Conservation (phyloP, 1,140 invertebrate genomes). For the Phthorimaea operculella region DNA sequence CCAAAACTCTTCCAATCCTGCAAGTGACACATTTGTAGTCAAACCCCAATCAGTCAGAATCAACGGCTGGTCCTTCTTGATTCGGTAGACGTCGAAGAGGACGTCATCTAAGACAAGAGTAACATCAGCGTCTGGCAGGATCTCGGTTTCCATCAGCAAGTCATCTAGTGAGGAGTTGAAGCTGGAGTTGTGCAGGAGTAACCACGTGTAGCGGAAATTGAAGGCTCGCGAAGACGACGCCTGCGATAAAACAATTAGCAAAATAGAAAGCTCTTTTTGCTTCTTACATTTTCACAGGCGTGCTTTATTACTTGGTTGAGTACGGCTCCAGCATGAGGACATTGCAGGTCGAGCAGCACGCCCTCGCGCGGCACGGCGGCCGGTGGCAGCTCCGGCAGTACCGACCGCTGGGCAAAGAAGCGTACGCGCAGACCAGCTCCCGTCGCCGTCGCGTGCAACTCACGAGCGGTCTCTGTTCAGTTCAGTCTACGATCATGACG, state of each 20-base stretch:
- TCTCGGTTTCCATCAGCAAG: conserved; percentile 12
- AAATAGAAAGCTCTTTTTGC: not conserved
- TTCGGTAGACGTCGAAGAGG: conserved; percentile 38
- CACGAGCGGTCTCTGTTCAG: not conserved
- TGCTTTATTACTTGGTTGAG: conserved; percentile 22
- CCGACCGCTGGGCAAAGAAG: conserved; percentile 7
- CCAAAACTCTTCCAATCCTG: conserved; percentile 20
- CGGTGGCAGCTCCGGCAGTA: conserved; percentile 19
- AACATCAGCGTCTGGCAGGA: conserved; percentile 45
- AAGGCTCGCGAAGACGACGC: conserved; percentile 41
- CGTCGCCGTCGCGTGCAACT: not conserved
- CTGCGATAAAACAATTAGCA: conserved; percentile 18
- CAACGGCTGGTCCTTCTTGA: conserved; percentile 24
- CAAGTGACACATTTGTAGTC: conserved; percentile 3
- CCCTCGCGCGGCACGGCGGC: conserved; percentile 37
- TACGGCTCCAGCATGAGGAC: conserved; percentile 19
- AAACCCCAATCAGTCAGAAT: conserved; percentile 13
- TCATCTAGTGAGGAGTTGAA: conserved; percentile 24
- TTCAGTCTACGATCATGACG: too few species aligned
- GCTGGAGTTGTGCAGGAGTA: conserved; percentile 26
- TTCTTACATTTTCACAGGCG: not conserved
- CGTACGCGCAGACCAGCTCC: conserved; percentile 10
- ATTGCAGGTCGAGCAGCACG: conserved; percentile 35
- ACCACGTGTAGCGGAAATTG: conserved; percentile 44
- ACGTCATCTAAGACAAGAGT: conserved; percentile 20